These are phyloP conservation scores for Drosophila flavopinicola DNA, from an alignment of 2,888 invertebrate genomes.

Conservation along the genomic window DNA sequence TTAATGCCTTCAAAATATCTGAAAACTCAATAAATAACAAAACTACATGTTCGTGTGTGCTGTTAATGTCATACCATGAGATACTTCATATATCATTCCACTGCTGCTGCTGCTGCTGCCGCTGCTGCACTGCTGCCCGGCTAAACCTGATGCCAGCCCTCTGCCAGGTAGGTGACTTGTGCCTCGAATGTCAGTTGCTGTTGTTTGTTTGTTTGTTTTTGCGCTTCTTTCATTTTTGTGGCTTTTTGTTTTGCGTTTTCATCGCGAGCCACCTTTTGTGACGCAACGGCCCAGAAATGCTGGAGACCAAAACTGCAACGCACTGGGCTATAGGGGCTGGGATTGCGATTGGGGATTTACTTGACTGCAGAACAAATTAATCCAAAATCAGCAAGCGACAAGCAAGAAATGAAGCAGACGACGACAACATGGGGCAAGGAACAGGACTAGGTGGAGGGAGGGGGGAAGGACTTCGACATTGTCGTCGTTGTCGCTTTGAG, in stretches of 20 bases:
- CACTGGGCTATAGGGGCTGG: conserved; percentile 39
- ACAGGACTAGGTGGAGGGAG: not conserved
- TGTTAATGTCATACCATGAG: conserved; percentile 84
- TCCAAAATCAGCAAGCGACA: conserved; percentile 82
- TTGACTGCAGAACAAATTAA: conserved; percentile 81
- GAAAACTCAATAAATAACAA: conserved; percentile 83
- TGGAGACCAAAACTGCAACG: conserved; percentile 45
- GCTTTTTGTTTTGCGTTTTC: conserved; percentile 29
- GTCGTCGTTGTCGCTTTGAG: conserved; percentile 48
- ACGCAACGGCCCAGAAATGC: conserved; percentile 65
- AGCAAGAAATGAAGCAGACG: conserved; percentile 55
- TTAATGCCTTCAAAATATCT: conserved; percentile 84
- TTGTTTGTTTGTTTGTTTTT: conserved; percentile 6
- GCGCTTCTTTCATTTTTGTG: conserved; percentile 25
- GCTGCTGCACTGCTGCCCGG: conserved; percentile 38
- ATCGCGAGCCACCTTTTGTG: conserved; percentile 55
- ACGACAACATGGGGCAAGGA: conserved; percentile 1
- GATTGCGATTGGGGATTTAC: conserved; percentile 70
- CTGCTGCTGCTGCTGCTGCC: conserved; percentile 27
- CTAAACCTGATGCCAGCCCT: conserved; percentile 60
- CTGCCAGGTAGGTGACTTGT: conserved; percentile 71
- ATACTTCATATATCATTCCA: conserved; percentile 83
- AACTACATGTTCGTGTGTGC: conserved; percentile 83
- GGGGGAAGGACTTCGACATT: conserved; percentile 21
- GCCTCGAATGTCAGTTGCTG: conserved; percentile 38